Evolutionary conservation across 2,888 invertebrate genomes (phyloP).

Genomic region (Galerucella nymphaeae): DNA sequence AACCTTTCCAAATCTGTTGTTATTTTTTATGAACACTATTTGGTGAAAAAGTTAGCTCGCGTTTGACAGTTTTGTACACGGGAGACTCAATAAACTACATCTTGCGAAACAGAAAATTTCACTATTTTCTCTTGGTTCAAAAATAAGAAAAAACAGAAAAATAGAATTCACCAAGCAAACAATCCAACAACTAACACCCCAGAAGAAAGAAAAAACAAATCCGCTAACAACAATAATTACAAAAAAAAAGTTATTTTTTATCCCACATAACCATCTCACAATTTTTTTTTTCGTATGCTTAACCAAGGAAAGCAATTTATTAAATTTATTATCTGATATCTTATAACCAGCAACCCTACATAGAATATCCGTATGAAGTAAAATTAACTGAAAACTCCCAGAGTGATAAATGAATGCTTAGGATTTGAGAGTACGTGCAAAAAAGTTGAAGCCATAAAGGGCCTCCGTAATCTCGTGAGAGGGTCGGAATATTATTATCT

Average conservation of each 20-base stretch:
- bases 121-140: too few species aligned
- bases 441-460: conserved; percentile 56
- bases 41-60: too few species aligned
- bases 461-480: conserved; percentile 51
- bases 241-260: conserved; percentile 16
- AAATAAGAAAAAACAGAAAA: too few species aligned
- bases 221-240: neutral
- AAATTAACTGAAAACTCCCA: conserved; percentile 44
- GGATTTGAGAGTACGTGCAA: conserved; percentile 54
- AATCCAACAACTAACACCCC: too few species aligned
- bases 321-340: conserved; percentile 23
- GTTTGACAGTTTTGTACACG: too few species aligned
- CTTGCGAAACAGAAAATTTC: too few species aligned
- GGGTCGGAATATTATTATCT: conserved; percentile 53
- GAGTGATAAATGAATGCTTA: conserved; percentile 59
- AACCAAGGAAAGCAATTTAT: conserved; percentile 29
- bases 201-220: neutral
- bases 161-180: too few species aligned
- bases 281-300: conserved; percentile 20
- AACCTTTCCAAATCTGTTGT: too few species aligned
- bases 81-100: too few species aligned
- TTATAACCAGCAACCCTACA: conserved; percentile 7
- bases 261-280: conserved; percentile 26
- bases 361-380: conserved; percentile 31
- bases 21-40: too few species aligned